phyloP scores from a whole-genome alignment of 2,797 vertebrate genomes.

The Phyllotis vaccarum region DNA sequence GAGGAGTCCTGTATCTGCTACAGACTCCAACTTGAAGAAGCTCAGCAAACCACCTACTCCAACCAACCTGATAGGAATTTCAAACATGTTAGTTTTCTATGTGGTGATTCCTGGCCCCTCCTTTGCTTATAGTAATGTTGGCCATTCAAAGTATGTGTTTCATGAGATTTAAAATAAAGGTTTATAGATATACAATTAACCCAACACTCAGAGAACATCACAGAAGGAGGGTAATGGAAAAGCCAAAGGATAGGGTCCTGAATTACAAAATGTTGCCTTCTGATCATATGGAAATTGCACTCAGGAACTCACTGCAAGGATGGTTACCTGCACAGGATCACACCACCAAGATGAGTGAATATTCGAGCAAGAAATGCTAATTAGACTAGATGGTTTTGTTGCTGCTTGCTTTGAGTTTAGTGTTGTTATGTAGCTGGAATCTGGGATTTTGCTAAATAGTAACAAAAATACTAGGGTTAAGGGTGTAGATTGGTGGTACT shows the following conservation, averaged over 20 bases:
- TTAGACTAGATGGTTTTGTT: neutral
- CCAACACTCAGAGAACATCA: neutral
- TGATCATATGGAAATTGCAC: too few relatives aligned
- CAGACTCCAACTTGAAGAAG: neutral
- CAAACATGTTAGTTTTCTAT: neutral
- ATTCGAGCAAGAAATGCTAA: neutral
- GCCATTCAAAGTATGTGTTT: neutral
- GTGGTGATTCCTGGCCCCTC: neutral
- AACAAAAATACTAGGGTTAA: neutral
- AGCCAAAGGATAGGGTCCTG: neutral
- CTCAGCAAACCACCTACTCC: neutral
- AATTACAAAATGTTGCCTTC: neutral
- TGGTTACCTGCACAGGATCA: neutral
- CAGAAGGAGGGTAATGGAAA: neutral
- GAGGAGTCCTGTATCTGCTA: neutral
- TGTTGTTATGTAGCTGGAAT: neutral
- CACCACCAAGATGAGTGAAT: neutral
- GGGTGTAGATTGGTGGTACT: neutral
- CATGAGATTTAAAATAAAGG: neutral
- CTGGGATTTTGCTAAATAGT: neutral
- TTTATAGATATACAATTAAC: neutral
- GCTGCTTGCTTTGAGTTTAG: neutral
- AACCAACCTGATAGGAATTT: neutral
- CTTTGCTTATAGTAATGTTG: neutral
- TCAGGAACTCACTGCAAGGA: neutral